Evolutionary conservation across 2,113 vertebrate species (phyloP), one percentile per base, ranked within the genome.

Genomic region (Petrocephalus microphthalmus): DNA sequence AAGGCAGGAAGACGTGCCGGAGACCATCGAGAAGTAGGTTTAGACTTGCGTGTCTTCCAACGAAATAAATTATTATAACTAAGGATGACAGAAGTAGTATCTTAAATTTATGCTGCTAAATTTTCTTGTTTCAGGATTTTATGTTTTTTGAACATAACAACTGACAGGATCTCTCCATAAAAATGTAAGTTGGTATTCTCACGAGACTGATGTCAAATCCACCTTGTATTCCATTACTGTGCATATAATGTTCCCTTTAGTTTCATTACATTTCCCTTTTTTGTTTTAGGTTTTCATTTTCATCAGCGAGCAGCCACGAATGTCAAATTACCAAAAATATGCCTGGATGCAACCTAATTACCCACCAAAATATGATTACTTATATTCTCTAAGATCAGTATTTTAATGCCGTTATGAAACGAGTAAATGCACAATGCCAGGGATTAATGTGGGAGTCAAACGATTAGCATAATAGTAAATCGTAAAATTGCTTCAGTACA

Each of bases 81-180:
- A 67, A 13, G 60, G 60, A 67, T 67, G n/a, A 67, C 1, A 1
- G 25, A 67, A 67, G 25, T 29, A 29, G 60, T 67, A 67, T 29
- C n/a, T 64, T 64, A 67, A 29, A 42, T 78, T 19, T 42, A 37
- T 74, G 53, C 53, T 15, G 33, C n/a, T 42, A 47, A 67, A 49
- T 49, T n/a, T 56, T 89, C 25, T 13, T 86, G 87, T 83, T 60
- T 84, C 86, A 91, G 91, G 91, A 93, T 88, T 93, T 93, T 87
- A 92, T 93, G 93, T 93, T 90, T 87, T 93, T 93, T 89, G 93
- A 93, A 88, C 53, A 84, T 20, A 82, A 6, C 47, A 84, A 42
- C 56, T 45, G 10, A 60, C 0, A 33, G 29, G 29, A 60, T 53
- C 42, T 7, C 84, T 54, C 25, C 4, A 4, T 37, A 22, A 86